Evolutionary conservation across 2,113 vertebrate species (phyloP), one percentile per base, ranked within the genome.

Genomic region (Mormoops blainvillei): DNA sequence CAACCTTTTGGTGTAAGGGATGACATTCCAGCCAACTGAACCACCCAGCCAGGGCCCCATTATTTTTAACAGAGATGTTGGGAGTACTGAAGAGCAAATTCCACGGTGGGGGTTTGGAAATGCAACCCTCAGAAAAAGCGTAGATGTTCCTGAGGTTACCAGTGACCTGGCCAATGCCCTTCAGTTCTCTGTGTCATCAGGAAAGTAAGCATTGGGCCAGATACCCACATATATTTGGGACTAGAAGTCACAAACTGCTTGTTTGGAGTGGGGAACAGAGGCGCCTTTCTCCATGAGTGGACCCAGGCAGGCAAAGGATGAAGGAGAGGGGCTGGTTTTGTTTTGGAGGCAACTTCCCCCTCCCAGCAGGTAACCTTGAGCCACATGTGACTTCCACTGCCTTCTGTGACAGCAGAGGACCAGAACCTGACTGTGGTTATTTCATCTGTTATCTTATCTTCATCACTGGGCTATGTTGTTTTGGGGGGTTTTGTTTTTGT

Each of bases 371-470:
- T 61, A 76, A 71, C 82, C 97, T 98, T 86, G 50, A 97, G 78
- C 88, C 94, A 78, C 92, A 96, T 96, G 91, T 94, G 97, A 98
- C 87, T 95, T 95, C 96, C 70, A 48, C 96, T 89, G 84, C 50
- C 86, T 93, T 98, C 97, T 91, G 97, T 95, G 71, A 95, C 97
- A 80, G 97, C 94, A 97, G 95, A 3, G 97, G 97, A 97, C 98
- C 43, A 54, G 94, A 95, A 98, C 97, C 97, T 86, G 26, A 88
- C 94, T 91, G 97, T 97, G 97, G 97, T 98, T 98, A 95, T 95
- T 97, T 97, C 95, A 88, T 97, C 97, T 98, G 98, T 98, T 97
- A 97, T 98, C 98, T 98, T 97, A 97, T 98, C 98, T 97, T 97
- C 91, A 38, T 97, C 16, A 45, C 83, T 4, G 5, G 12, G 36